Percentiles rank a stretch among this genome's conserved stretches.
These are phyloP conservation scores for Pseudomyrmex pallidus DNA, from an alignment of 1,140 invertebrate species.

Conservation along the genomic window DNA sequence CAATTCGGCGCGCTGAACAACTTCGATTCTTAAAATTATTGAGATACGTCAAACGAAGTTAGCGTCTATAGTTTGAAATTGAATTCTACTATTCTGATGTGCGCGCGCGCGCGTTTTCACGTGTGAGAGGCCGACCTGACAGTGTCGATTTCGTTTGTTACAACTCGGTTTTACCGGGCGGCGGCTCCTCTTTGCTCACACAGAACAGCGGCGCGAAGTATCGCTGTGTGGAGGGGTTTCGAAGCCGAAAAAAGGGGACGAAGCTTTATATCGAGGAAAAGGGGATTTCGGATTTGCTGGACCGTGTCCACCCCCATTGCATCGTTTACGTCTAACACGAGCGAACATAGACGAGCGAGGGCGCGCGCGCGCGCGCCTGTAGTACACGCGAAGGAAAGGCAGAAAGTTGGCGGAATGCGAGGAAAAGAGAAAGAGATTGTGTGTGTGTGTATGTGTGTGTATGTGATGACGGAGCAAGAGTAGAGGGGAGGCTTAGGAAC, in stretches of 20 bases:
- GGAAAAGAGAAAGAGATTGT: conserved; percentile 60
- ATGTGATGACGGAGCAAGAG: conserved; percentile 49
- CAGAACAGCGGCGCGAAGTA: conserved; percentile 71
- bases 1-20: not conserved
- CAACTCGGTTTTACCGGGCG: conserved; percentile 61
- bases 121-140: conserved; percentile 42
- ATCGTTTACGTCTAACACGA: conserved; percentile 78
- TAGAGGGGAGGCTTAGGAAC: conserved; percentile 70
- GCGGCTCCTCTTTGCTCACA: conserved; percentile 59
- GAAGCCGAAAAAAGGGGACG: conserved; percentile 68
- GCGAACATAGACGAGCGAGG: conserved; percentile 59
- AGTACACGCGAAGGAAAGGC: conserved; percentile 55
- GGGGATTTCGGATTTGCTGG: conserved; percentile 76
- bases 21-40: conserved; percentile 21
- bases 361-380: not conserved
- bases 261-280: conserved; percentile 74
- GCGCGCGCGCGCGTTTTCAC: not conserved
- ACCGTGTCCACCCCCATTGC: conserved; percentile 75
- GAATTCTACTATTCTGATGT: conserved; percentile 16
- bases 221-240: conserved; percentile 60
- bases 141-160: conserved; percentile 63
- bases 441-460: no score
- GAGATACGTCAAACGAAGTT: not conserved
- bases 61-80: conserved; percentile 29
- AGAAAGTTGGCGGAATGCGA: conserved; percentile 54